Evolutionary conservation across 1,140 invertebrate genomes (phyloP).

Genomic region (Plectus sambesii): DNA sequence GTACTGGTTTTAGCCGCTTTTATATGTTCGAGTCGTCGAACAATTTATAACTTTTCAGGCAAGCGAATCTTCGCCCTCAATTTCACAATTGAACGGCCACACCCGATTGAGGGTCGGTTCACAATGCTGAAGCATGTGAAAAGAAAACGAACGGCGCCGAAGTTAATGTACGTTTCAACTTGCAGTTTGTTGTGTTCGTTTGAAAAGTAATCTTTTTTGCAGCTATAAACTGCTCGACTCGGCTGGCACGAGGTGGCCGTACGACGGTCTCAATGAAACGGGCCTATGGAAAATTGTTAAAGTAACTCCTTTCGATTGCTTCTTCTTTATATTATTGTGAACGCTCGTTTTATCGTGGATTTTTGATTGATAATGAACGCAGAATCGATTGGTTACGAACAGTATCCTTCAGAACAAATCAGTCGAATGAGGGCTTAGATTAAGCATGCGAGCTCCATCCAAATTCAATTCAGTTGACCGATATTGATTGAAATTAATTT

Average conservation of each 20-base stretch:
- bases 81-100: conserved; percentile 52
- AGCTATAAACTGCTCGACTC: conserved; percentile 41
- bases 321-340: too few relatives aligned
- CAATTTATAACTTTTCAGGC: conserved; percentile 15
- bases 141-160: conserved; percentile 41
- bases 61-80: conserved; percentile 43
- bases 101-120: conserved; percentile 46
- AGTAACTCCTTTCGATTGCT: conserved; percentile 10
- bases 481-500: too few relatives aligned
- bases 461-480: too few relatives aligned
- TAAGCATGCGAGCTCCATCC: too few relatives aligned
- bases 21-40: too few relatives aligned
- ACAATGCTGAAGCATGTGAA: conserved; percentile 45
- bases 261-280: conserved; percentile 41
- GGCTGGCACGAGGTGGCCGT: conserved; percentile 30
- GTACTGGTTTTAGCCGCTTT: too few relatives aligned
- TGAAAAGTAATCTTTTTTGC: conserved; percentile 13
- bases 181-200: not conserved
- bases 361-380: too few relatives aligned
- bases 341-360: too few relatives aligned
- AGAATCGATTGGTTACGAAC: too few relatives aligned
- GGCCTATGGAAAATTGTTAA: conserved; percentile 38
- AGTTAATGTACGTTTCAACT: conserved; percentile 33
- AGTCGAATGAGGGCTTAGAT: too few relatives aligned
- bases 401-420: too few relatives aligned